These are phyloP conservation scores for Cherax quadricarinatus DNA, from an alignment of 1,140 invertebrate genomes.

Conservation along the genomic window DNA sequence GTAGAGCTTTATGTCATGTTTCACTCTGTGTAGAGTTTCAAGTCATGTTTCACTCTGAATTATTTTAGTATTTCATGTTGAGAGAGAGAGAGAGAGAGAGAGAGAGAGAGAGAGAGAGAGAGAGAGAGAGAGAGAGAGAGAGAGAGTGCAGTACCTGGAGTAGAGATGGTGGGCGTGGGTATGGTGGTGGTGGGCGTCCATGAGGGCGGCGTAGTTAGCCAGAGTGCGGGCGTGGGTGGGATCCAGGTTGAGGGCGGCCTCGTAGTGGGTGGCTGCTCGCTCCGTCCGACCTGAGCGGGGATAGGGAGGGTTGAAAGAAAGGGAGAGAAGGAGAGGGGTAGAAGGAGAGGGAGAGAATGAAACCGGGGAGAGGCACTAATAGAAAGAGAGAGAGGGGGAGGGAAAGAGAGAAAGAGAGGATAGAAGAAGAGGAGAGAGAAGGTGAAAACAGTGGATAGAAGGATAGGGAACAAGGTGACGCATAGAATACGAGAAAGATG, in stretches of 20 bases:
- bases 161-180: constrained; percentile 33
- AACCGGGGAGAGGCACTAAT: no score
- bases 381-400: not conserved
- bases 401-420: not conserved
- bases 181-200: constrained; percentile 37
- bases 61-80: not conserved
- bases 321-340: not conserved
- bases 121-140: not conserved
- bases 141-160: constrained; percentile 23
- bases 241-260: constrained; percentile 47
- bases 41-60: not conserved
- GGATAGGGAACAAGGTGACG: no score
- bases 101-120: not conserved
- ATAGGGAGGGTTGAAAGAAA: no score
- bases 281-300: not conserved
- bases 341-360: not conserved
- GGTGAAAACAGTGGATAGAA: not conserved
- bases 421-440: not conserved
- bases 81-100: not conserved
- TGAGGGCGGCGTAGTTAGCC: constrained; percentile 42
- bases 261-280: constrained; percentile 14
- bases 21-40: no score
- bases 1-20: no score
- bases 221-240: constrained; percentile 39
- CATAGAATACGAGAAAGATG: no score